Base-by-base conservation (phyloP, 2,113 vertebrate species). In the Arothron firmamentum region DNA sequence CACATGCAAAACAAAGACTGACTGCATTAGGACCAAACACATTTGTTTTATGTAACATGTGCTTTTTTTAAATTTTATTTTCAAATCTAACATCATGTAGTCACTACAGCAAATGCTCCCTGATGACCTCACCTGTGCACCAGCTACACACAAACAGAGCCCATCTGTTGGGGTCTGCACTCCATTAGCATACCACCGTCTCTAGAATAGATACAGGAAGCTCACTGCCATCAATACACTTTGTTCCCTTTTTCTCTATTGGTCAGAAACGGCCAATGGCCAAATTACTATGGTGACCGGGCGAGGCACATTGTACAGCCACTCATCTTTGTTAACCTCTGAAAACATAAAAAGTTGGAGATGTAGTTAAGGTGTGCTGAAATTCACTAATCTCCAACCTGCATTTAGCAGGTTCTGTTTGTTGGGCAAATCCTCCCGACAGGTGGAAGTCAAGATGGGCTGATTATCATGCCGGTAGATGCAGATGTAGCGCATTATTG, bases 101-200 rank as follows among this genome's bases (percentile, higher is more conserved):
- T 28, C 47, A 17, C n/a, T 17, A n/a, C 3, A 47, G n/a, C 45
- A n/a, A 17, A n/a, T 47, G 45, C n/a, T 50, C n/a, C 54, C 58
- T 78, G 55, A 4, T 78, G 62, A 82, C 61, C 59, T 82, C 79
- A 82, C 75, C 70, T 86, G 53, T 77, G 56, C 48, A 47, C 45
- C 55, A 19, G 13, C 45, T 1, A 13, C 59, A 65, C 67, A 77
- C 80, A 87, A 81, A 87, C 75, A 84, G 74, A 78, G 41, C 56
- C 85, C 86, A 89, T 86, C 81, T 90, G 85, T 53, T 38, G 25
- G 56, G 63, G 70, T 65, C 66, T 59, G 62, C 50, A 28, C 61
- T 25, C 83, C 82, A 90, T 90, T 87, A 89, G 71, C 88, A 85
- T 88, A 61, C 82, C 85, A 20, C 10, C 7, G 72, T 89, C 81